These are phyloP conservation scores for Drosophila quadrilineata DNA, from an alignment of 1,140 invertebrate genomes.

Conservation along the genomic window DNA sequence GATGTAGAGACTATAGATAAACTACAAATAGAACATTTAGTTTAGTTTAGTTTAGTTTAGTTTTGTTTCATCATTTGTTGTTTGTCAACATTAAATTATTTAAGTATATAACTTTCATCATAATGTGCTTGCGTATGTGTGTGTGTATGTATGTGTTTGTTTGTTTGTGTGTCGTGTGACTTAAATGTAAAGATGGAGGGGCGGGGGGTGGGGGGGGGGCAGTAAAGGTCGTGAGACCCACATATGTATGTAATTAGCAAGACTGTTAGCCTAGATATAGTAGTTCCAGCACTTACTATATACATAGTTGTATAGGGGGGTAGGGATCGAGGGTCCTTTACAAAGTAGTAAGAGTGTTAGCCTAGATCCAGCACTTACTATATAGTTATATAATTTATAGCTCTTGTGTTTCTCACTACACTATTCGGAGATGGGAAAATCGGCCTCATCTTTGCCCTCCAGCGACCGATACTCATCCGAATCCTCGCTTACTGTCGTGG, in stretches of 20 bases:
- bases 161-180: constrained; percentile 20
- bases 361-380: constrained; percentile 28
- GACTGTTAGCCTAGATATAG: too few species aligned
- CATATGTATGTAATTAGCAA: too few species aligned
- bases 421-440: constrained; percentile 76
- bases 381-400: constrained; percentile 18
- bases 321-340: constrained; percentile 34
- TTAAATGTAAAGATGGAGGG: constrained; percentile 9
- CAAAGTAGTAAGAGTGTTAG: constrained; percentile 60
- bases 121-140: constrained; percentile 24
- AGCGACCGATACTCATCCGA: constrained; percentile 80
- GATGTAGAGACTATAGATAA: constrained; percentile 34
- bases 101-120: constrained; percentile 63
- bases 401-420: constrained; percentile 31
- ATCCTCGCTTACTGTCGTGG: constrained; percentile 63
- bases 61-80: constrained; percentile 31
- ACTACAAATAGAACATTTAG: constrained; percentile 60
- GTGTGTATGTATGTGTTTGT: constrained; percentile 11
- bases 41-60: constrained; percentile 22
- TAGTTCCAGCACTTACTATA: too few species aligned
- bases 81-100: constrained; percentile 67
- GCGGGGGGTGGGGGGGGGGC: not conserved
- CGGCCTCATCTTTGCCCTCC: constrained; percentile 72
- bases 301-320: not conserved
- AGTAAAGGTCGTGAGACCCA: not conserved